A percentile compares a stretch with the other conserved stretches of the same genome.
Evolutionary conservation across 2,797 vertebrate species (phyloP).

Genomic region (Aphelocoma californica): DNA sequence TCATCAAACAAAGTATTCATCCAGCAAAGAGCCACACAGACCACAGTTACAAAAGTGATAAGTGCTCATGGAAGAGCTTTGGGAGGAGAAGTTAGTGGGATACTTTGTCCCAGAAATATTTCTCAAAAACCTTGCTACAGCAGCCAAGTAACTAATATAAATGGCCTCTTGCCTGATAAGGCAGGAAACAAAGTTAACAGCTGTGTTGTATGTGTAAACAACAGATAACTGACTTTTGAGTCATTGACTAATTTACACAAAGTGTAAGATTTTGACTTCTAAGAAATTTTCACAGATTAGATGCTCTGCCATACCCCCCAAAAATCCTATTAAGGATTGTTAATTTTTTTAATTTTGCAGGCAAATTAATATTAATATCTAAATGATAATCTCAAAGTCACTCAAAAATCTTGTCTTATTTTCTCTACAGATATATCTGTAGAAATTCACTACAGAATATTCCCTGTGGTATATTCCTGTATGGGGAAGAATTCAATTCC

Average conservation of each 20-base stretch:
- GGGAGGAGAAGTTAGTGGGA: background rate
- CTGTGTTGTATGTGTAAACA: background rate
- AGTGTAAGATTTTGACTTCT: background rate
- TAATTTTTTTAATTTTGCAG: background rate
- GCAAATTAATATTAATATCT: background rate
- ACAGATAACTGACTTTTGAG: background rate
- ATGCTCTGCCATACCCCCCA: rapidly evolving
- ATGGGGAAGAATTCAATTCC: background rate
- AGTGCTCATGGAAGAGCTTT: background rate
- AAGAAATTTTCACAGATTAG: background rate
- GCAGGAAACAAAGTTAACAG: background rate
- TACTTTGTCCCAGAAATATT: background rate
- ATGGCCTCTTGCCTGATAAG: background rate
- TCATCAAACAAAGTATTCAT: background rate
- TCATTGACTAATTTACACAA: background rate
- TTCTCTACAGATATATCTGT: background rate
- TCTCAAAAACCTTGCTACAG: background rate
- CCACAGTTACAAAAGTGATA: background rate
- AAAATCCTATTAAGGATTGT: background rate
- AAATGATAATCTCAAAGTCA: background rate
- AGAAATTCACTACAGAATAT: background rate
- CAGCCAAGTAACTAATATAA: background rate
- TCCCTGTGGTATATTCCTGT: background rate
- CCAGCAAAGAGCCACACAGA: background rate
- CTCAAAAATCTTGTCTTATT: background rate